phyloP scores from a whole-genome alignment of 53 echinoderm and acorn worm species.

The Patiria pectinifera region DNA sequence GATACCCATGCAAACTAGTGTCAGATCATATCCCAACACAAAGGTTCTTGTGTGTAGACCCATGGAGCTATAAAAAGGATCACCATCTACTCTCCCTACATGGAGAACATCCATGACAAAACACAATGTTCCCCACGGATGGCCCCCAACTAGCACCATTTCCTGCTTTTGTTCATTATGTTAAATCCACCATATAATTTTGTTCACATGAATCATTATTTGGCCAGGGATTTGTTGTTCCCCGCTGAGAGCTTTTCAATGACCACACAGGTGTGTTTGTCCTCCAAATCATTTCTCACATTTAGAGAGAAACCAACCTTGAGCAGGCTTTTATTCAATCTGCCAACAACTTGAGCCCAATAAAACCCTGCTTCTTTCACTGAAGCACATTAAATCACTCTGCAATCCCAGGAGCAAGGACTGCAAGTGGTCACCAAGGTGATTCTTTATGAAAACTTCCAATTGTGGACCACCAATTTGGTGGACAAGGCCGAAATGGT shows the following conservation, averaged over 20 bases:
- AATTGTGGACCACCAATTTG: slow-evolving; percentile 5
- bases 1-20: no score
- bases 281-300: background rate
- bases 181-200: background rate
- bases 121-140: background rate
- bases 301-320: background rate
- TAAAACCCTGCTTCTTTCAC: slow-evolving; percentile 13
- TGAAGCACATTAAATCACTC: slow-evolving; percentile 41
- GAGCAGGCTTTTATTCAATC: slow-evolving; percentile 17
- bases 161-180: background rate
- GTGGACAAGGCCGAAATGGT: background rate
- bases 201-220: background rate
- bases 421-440: background rate
- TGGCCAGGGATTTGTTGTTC: background rate
- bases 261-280: background rate
- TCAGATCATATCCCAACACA: no score
- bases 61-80: no score
- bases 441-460: slow-evolving; percentile 15
- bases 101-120: background rate
- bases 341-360: slow-evolving; percentile 42
- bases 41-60: no score
- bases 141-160: background rate
- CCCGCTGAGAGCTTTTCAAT: background rate
- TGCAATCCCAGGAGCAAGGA: background rate
- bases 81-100: no score